phyloP scores from a whole-genome alignment of 2,113 vertebrate species.

The Theropithecus gelada region DNA sequence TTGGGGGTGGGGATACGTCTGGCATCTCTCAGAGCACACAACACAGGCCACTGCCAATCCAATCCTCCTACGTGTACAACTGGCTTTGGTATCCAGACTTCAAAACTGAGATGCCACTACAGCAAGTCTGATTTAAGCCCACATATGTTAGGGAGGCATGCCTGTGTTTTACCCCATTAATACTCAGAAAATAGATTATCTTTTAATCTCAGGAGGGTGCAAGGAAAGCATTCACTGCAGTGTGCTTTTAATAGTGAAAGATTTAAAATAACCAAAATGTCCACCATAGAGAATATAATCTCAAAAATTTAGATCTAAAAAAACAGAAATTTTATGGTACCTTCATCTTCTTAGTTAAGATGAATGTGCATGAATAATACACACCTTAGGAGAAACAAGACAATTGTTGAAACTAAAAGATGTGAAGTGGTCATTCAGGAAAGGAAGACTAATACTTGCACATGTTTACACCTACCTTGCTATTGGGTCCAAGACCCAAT shows the following conservation, averaged over 20 bases:
- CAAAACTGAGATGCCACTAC: constrained; percentile 7
- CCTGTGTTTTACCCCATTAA: constrained; percentile 43
- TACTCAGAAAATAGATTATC: neutral
- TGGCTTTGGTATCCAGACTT: constrained; percentile 51
- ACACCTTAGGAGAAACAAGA: neutral
- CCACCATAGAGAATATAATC: neutral
- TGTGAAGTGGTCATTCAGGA: neutral
- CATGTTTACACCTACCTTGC: neutral
- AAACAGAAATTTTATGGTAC: neutral
- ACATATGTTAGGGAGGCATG: constrained; percentile 2
- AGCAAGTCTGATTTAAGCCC: constrained; percentile 36
- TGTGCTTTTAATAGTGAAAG: neutral
- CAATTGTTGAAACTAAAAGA: neutral
- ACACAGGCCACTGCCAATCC: constrained; percentile 24
- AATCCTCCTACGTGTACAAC: constrained; percentile 33
- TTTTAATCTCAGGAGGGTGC: neutral
- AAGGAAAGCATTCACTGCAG: neutral
- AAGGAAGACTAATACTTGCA: neutral
- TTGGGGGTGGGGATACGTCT: neutral
- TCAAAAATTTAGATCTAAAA: neutral
- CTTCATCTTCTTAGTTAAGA: constrained; percentile 1
- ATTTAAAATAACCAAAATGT: neutral
- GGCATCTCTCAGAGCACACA: constrained; percentile 33
- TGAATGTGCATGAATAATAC: neutral
- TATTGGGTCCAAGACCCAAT: neutral